These are phyloP conservation scores for Branchinecta lynchi DNA, from an alignment of 1,140 invertebrate genomes.

Conservation along the genomic window DNA sequence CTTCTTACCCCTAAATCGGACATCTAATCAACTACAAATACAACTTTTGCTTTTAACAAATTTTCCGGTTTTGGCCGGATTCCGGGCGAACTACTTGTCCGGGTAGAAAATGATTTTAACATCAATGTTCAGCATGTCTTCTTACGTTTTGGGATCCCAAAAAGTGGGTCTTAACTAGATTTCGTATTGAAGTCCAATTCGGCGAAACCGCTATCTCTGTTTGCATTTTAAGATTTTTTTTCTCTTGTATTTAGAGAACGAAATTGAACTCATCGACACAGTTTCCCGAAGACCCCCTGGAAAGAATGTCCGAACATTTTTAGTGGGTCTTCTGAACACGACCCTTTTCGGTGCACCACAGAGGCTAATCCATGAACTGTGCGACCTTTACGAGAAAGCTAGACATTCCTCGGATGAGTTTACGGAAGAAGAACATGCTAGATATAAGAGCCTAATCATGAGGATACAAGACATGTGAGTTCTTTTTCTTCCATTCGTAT, in stretches of 20 bases:
- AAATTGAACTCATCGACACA: background rate
- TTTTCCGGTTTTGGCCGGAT: no score
- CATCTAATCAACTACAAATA: no score
- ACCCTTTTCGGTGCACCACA: background rate
- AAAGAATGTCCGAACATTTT: background rate
- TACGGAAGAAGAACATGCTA: background rate
- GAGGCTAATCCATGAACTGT: background rate
- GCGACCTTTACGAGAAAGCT: background rate
- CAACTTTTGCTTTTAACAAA: no score
- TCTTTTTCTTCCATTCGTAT: background rate
- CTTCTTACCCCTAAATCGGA: no score
- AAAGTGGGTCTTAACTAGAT: no score
- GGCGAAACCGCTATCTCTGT: no score
- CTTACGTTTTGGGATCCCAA: no score
- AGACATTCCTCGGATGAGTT: background rate
- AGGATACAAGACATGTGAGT: background rate
- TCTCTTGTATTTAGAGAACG: background rate
- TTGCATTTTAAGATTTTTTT: no score
- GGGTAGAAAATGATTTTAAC: no score
- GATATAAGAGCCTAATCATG: slow-evolving; percentile 1
- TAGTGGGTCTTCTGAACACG: background rate
- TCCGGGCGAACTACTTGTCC: no score
- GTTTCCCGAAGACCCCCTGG: background rate
- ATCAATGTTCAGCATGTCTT: no score
- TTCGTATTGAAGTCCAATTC: no score